Base-by-base conservation (phyloP, 2,113 vertebrate species). In the Choloepus hoffmanni region DNA sequence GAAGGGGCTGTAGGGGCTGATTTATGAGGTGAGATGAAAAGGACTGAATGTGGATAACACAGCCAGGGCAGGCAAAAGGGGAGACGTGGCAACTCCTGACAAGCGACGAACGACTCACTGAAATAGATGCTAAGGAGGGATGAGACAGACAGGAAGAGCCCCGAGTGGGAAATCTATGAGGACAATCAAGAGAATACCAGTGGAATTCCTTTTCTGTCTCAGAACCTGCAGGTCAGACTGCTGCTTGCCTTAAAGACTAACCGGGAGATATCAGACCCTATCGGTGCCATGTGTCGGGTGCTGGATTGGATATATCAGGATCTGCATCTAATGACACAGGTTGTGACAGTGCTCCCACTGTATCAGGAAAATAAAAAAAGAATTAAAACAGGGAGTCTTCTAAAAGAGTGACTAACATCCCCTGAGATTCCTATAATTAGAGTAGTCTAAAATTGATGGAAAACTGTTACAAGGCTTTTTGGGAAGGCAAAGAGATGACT, bases 1-100 rank as follows among this genome's bases (percentile, higher is more conserved):
- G 50, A 93, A 79, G 76, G 30, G 70, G 43, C 40, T 81, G 30
- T 67, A 72, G 62, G 67, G 65, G 26, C 90, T 74, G 62, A 60
- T 76, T 96, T 83, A 82, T 68, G 76, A 93, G 77, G 58, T 92
- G 74, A 94, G 81, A 85, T 70, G 62, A 67, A 88, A 88, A 93
- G 73, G 76, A 74, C 43, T 58, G 62, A 43, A 14, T 36, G 11
- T 2, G 36, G 36, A 19, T 85, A 79, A 50, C 30, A 43, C 26
- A 40, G 24, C 45, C 36, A 26, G 30, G 43, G 10, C 24, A 48
- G 12, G 82, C 79, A 60, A 33, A 45, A 58, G 48, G n/a, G 62
- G 48, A 53, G 45, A 6, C 43, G 8, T n/a, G 43, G 43, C 16
- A 16, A 1, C 0, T 28, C 40, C 36, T 36, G 36, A 36, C 68